Base-by-base conservation (phyloP, 1,140 invertebrate species). In the Cardiocondyla obscurior region DNA sequence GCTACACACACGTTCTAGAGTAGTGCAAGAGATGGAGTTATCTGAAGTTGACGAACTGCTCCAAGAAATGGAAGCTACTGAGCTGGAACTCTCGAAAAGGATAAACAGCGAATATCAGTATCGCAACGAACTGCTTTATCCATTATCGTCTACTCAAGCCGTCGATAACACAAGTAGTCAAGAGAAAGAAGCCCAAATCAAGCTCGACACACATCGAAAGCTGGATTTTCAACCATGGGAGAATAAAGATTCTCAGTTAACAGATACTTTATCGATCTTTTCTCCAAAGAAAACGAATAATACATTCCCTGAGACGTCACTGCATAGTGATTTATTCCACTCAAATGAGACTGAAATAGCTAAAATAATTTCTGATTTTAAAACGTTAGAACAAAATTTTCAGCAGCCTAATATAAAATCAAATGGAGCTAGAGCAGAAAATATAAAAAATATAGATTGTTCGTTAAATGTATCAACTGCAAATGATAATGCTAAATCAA, bases 1-100 rank as follows among this genome's bases (percentile, higher is more conserved):
- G 65, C 57, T 51, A 14, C 70, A 53, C 6, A 79, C 85, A 19
- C 62, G 46, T 19, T 30, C 74, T 19, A 79, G 33, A 69, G 65
- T 33, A 36, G 62, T 91, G 25, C 90, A 90, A 22, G 90, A 94
- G 22, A 92, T 94, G 90, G 94, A 93, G 82, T 82, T 95, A 7
- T 84, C 90, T 0, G 93, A 94, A 70, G 93, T 94, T 12, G 91
- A 94, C 19, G 86, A 92, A 49, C 58, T 94, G 30, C 83, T 95
- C 7, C 91, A 91, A 62, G 92, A 94, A 79, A 93, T 95, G 89
- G 94, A 95, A 55, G 87, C 84, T 30, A 93, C 93, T 0, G 93
- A 94, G 44, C 85, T 90, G 30, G 90, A 93, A 82, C 19, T 92
- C 16, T 84, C 87, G 0, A 90, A 87, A 69, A 88, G 87, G 72